These are phyloP conservation scores for Rhadinocentrus ornatus DNA, from an alignment of 2,797 vertebrate genomes.

Conservation along the genomic window DNA sequence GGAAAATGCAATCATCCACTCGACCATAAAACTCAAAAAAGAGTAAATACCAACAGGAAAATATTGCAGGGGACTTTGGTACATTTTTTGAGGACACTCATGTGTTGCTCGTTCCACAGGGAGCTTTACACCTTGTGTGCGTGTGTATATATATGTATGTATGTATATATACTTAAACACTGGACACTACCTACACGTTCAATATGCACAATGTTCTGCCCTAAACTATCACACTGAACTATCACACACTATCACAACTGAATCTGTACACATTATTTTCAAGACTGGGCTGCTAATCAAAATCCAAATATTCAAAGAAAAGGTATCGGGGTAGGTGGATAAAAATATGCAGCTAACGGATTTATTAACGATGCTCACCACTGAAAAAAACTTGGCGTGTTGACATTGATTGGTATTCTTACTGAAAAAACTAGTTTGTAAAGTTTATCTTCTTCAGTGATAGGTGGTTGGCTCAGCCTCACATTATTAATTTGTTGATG, in stretches of 20 bases:
- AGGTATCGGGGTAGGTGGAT: slow-evolving; percentile 1
- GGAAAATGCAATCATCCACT: too few relatives aligned
- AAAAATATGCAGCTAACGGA: slow-evolving; percentile 19
- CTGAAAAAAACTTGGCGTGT: slow-evolving; percentile 18
- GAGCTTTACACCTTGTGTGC: too few relatives aligned
- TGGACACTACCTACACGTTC: too few relatives aligned
- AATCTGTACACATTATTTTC: background rate
- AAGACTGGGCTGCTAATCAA: background rate
- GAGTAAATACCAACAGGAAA: too few relatives aligned
- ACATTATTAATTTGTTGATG: slow-evolving; percentile 68
- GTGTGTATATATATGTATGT: too few relatives aligned
- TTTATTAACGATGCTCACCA: slow-evolving; percentile 22
- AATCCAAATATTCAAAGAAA: background rate
- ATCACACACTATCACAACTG: background rate
- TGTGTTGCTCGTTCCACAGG: too few relatives aligned
- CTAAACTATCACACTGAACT: background rate
- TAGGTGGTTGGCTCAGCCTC: slow-evolving; percentile 48
- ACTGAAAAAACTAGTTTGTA: slow-evolving; percentile 39
- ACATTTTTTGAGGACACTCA: too few relatives aligned
- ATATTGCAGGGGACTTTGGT: too few relatives aligned
- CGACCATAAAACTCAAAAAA: too few relatives aligned
- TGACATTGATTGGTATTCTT: slow-evolving; percentile 13
- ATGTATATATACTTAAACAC: too few relatives aligned
- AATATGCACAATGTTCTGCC: too few relatives aligned
- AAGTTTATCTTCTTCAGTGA: slow-evolving; percentile 42